Conservation (phyloP, 2,797 vertebrate species). For the Gymnocypris eckloni region DNA sequence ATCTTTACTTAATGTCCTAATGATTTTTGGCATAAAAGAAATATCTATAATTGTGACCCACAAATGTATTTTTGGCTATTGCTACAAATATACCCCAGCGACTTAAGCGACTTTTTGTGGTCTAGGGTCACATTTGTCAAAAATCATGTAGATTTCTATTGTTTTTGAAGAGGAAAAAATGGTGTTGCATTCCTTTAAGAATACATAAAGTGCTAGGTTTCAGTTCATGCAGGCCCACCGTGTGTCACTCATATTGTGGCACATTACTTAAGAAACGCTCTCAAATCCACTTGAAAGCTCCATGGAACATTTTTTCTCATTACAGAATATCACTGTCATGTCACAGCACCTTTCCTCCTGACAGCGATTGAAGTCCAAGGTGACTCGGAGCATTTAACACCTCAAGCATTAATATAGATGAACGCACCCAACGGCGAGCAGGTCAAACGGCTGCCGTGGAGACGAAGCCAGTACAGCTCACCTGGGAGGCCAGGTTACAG, state of each 20-base stretch:
- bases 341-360: constrained; percentile 44
- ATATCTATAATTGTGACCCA: too few relatives aligned
- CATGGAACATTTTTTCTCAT: constrained; percentile 54
- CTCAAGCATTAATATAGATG: constrained; percentile 60
- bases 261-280: constrained; percentile 25
- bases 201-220: background rate
- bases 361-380: constrained; percentile 56
- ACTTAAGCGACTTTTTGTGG: too few relatives aligned
- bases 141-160: background rate
- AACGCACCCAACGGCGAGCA: constrained; percentile 54
- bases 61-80: too few relatives aligned
- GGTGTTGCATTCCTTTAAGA: background rate
- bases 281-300: constrained; percentile 39
- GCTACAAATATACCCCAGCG: too few relatives aligned
- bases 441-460: constrained; percentile 71
- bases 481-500: constrained; percentile 63
- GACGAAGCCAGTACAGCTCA: constrained; percentile 67
- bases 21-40: too few relatives aligned
- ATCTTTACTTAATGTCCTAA: too few relatives aligned
- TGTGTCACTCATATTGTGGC: constrained; percentile 23
- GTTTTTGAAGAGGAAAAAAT: background rate
- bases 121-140: background rate
- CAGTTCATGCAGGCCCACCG: background rate
- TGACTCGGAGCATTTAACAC: constrained; percentile 51
- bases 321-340: constrained; percentile 56